phyloP scores from a whole-genome alignment of 1,140 invertebrate species.

The Lordiphosa collinella region DNA sequence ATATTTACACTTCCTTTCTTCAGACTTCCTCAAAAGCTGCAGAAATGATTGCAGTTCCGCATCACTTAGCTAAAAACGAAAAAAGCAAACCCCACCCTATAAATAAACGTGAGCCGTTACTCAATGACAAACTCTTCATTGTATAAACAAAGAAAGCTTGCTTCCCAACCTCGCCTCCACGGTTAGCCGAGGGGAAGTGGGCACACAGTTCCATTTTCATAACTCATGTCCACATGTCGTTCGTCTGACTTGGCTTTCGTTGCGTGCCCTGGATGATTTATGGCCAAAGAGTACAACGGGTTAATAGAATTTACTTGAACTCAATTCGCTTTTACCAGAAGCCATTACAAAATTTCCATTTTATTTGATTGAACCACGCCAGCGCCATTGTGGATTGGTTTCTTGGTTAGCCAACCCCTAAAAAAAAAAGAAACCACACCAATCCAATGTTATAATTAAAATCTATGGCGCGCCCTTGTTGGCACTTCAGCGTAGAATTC shows the following conservation, averaged over 20 bases:
- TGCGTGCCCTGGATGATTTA: constrained; percentile 62
- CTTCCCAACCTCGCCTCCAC: constrained; percentile 2
- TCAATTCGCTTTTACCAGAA: constrained; percentile 52
- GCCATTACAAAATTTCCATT: constrained; percentile 33
- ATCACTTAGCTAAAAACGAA: too few relatives aligned
- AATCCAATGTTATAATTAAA: constrained; percentile 52
- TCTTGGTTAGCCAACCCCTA: constrained; percentile 5
- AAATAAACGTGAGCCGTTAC: constrained; percentile 18
- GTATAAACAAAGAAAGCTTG: constrained; percentile 34
- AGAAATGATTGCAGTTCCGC: too few relatives aligned
- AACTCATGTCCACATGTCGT: constrained; percentile 36
- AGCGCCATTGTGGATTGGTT: constrained; percentile 4
- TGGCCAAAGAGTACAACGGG: constrained; percentile 44
- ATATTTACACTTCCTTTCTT: too few relatives aligned
- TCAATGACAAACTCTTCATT: constrained; percentile 25
- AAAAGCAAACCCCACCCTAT: constrained; percentile 6
- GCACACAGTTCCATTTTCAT: constrained; percentile 29
- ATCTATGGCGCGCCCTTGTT: constrained; percentile 65
- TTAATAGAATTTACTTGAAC: constrained; percentile 76
- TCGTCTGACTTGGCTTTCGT: constrained; percentile 6
- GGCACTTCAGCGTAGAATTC: constrained; percentile 36
- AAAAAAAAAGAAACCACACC: constrained; percentile 19
- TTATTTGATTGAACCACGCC: constrained; percentile 73
- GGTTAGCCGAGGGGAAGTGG: not conserved
- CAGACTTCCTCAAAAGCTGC: too few relatives aligned